phyloP scores from a whole-genome alignment of 2,113 vertebrate genomes.

The Shinisaurus crocodilurus region DNA sequence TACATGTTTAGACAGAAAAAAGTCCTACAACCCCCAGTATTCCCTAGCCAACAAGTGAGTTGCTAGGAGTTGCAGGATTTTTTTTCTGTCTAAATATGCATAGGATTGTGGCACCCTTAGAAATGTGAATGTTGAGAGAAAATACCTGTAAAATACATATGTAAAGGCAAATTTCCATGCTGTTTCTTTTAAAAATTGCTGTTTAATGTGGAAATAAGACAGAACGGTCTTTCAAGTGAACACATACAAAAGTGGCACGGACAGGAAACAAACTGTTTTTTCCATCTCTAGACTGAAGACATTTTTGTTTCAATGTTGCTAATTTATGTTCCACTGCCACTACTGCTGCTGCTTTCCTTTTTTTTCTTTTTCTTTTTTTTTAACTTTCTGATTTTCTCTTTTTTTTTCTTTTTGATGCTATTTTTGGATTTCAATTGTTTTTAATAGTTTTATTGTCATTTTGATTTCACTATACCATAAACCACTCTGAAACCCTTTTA shows the following conservation, averaged over 20 bases:
- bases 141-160: neutral
- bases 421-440: neutral
- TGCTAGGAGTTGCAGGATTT: no score
- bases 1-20: no score
- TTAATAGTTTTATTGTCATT: neutral
- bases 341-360: neutral
- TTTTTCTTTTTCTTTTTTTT: neutral
- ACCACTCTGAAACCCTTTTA: neutral
- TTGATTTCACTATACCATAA: neutral
- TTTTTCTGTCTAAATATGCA: no score
- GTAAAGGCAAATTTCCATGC: neutral
- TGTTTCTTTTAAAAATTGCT: neutral
- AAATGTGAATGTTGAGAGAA: neutral
- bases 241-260: neutral
- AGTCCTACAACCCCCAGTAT: no score
- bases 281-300: neutral
- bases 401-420: no score
- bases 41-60: no score
- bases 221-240: neutral
- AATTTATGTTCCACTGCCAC: neutral
- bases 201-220: neutral
- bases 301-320: neutral
- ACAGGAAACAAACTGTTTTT: neutral
- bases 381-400: neutral
- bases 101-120: no score